phyloP scores from a whole-genome alignment of 2,113 vertebrate genomes.

The human region DNA sequence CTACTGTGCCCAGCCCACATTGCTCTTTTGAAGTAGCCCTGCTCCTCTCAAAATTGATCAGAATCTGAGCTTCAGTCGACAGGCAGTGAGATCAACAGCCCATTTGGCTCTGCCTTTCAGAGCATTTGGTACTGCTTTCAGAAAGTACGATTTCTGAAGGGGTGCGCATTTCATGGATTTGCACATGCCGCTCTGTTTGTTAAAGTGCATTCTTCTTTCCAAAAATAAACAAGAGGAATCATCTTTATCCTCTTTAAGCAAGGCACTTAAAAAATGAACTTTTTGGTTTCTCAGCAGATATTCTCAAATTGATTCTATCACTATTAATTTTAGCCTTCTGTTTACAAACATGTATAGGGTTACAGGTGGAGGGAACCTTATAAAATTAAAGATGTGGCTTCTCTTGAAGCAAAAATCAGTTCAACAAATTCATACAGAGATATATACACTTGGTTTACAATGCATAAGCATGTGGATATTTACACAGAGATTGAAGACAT shows the following conservation, averaged over 20 bases:
- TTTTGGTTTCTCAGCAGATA: constrained; percentile 85
- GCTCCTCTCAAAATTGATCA: background rate
- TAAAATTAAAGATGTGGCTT: constrained; percentile 78
- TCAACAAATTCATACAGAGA: constrained; percentile 77
- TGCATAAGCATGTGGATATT: constrained; percentile 79
- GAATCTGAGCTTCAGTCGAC: constrained; percentile 72
- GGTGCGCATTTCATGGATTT: constrained; percentile 74
- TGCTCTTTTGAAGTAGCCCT: too few relatives aligned
- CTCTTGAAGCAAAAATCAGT: constrained; percentile 76
- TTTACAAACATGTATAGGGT: constrained; percentile 80
- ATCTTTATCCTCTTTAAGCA: constrained; percentile 85
- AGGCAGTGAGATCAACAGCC: constrained; percentile 75
- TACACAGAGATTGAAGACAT: constrained; percentile 75
- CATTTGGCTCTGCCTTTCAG: constrained; percentile 52
- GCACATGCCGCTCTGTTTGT: constrained; percentile 81
- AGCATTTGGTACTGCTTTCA: constrained; percentile 52
- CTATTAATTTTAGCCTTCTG: constrained; percentile 79
- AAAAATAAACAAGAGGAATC: constrained; percentile 64
- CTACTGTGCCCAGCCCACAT: too few relatives aligned
- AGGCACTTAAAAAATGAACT: constrained; percentile 81
- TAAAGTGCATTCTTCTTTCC: constrained; percentile 83
- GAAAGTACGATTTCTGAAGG: constrained; percentile 75
- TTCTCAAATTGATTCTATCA: constrained; percentile 69
- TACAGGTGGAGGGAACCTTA: constrained; percentile 73
- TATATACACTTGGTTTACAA: constrained; percentile 75